These are phyloP conservation scores for Cephalopholis sonnerati DNA, from an alignment of 2,113 vertebrate genomes.

Conservation along the genomic window DNA sequence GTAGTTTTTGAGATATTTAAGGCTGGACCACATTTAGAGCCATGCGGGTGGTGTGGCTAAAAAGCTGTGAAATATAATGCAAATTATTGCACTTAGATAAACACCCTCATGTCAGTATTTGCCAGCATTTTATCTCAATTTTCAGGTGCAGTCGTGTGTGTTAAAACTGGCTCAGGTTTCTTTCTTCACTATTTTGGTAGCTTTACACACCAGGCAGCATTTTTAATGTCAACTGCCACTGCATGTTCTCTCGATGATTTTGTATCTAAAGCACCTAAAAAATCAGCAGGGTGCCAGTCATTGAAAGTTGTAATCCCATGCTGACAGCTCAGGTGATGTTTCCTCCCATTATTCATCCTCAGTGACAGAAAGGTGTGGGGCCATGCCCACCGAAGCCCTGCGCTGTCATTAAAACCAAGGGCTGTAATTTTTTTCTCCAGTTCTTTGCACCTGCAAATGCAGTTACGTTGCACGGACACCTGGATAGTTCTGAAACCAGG, in stretches of 20 bases:
- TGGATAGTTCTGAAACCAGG: slow-evolving; percentile 53
- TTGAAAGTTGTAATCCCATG: neutral
- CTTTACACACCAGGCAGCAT: neutral
- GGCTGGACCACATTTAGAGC: too few relatives aligned
- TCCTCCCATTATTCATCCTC: slow-evolving; percentile 23
- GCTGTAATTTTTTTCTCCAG: slow-evolving; percentile 1
- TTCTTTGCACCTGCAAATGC: slow-evolving; percentile 32
- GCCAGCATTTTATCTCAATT: too few relatives aligned
- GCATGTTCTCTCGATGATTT: neutral
- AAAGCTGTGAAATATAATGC: slow-evolving; percentile 7
- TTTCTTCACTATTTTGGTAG: too few relatives aligned
- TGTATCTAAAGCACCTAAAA: neutral
- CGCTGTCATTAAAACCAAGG: slow-evolving; percentile 53
- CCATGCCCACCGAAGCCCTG: neutral
- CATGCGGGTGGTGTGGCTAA: neutral
- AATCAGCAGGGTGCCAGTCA: neutral
- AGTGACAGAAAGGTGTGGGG: slow-evolving; percentile 24
- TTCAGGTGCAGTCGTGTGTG: too few relatives aligned
- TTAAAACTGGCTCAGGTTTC: too few relatives aligned
- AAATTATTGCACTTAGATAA: too few relatives aligned
- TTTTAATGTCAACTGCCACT: neutral
- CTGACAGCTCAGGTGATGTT: slow-evolving; percentile 1
- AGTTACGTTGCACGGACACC: slow-evolving; percentile 48
- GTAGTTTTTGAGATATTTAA: too few relatives aligned
- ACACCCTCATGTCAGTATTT: too few relatives aligned